Evolutionary conservation across 2,113 vertebrate genomes (phyloP), one percentile per base, ranked within the genome.

Genomic region (Rhadina sibilatrix): DNA sequence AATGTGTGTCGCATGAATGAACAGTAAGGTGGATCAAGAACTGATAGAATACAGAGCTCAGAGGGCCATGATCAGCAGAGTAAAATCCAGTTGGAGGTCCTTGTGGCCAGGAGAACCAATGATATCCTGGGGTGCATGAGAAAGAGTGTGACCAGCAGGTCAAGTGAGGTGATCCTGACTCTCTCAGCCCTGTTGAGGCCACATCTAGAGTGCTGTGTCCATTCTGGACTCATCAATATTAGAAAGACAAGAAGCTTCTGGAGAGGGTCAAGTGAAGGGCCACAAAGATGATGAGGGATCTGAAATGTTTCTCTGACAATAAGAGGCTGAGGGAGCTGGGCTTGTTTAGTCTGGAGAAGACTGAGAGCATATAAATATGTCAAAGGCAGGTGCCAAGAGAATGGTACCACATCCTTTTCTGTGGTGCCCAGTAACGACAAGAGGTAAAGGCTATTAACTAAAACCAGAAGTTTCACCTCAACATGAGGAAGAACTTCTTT

Each of bases 221-320:
- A 5, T 37, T 69, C 46, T 69, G 37, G 10, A 6, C 15, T 53
- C 11, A 7, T 23, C 18, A 69, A 5, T 46, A 23, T 31, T 12
- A 37, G 17, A 69, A 87, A 69, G 33, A 22, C 7, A 60, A 60
- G 33, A 10, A 87, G 8, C 6, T 46, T 8, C 28, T 38, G 21
- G 6, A 61, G 23, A 33, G 18, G 27, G 15, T 35, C 1, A 0
- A 13, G 16, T 10, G n/a, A 69, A 60, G 3, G 11, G 15, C 33
- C 15, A 33, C 11, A 56, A 56, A 40, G 22, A 44, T 35, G 22
- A 19, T 12, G 11, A 60, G 33, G 12, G 6, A 12, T 46, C 33
- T 28, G 63, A 59, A 60, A 35, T 6, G 16, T 23, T 27, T 23
- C 25, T 52, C 22, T 60, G 28, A 46, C 3, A 2, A 60, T 27